A percentile compares a stretch with the other conserved stretches of the same genome.
phyloP scores from a whole-genome alignment of 1,140 invertebrate genomes.

The Luehdorfia chinensis region DNA sequence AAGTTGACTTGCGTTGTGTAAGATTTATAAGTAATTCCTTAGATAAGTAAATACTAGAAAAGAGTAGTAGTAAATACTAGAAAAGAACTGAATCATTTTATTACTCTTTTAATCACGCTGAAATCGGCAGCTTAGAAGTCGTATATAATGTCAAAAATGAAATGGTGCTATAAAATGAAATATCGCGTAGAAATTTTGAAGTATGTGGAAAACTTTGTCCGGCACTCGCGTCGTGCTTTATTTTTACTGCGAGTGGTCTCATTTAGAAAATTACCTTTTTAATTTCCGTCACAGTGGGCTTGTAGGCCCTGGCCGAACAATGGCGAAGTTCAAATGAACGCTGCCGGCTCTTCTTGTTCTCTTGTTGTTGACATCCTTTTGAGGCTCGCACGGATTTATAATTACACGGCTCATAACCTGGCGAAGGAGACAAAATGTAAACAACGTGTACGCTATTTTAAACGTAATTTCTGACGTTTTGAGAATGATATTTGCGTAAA shows the following conservation, averaged over 20 bases:
- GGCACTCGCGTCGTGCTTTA: conserved; percentile 29
- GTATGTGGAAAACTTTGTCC: conserved; percentile 26
- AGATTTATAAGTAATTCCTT: too few species aligned
- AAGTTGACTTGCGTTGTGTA: too few species aligned
- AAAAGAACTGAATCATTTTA: too few species aligned
- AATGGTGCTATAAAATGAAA: too few species aligned
- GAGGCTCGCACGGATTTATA: not conserved
- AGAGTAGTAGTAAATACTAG: too few species aligned
- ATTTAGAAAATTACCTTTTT: conserved; percentile 65
- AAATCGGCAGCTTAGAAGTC: too few species aligned
- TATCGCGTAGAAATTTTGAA: too few species aligned
- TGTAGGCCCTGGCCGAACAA: conserved; percentile 31
- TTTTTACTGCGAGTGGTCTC: conserved; percentile 41
- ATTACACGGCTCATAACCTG: not conserved
- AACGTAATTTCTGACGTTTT: not conserved
- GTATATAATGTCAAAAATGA: too few species aligned
- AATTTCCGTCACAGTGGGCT: conserved; percentile 53
- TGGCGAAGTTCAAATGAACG: conserved; percentile 30
- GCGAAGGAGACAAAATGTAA: not conserved
- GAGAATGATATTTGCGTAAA: too few species aligned
- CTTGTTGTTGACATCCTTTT: conserved; percentile 23
- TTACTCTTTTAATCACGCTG: too few species aligned
- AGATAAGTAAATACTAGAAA: too few species aligned
- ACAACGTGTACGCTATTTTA: not conserved
- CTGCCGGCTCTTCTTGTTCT: conserved; percentile 30